phyloP scores from a whole-genome alignment of 2,888 invertebrate genomes.

The Drosophila mulleri region DNA sequence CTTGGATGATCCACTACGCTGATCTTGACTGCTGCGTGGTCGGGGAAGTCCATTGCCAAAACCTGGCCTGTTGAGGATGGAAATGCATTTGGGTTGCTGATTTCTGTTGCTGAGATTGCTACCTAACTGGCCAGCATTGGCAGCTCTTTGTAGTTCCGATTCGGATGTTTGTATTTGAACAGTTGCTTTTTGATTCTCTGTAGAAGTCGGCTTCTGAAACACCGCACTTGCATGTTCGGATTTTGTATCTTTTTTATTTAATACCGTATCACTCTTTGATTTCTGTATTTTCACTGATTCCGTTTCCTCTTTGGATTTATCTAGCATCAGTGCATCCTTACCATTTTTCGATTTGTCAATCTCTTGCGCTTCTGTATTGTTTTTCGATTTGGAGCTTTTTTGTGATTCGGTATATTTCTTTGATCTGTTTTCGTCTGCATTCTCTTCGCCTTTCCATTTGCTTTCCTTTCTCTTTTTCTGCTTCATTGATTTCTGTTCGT shows the following conservation, averaged over 20 bases:
- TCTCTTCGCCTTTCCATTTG: neutral
- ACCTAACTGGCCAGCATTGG: neutral
- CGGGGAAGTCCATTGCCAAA: neutral
- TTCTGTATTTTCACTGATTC: neutral
- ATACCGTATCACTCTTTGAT: neutral
- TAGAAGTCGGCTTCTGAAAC: neutral
- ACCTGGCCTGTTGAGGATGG: neutral
- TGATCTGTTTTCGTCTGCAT: neutral
- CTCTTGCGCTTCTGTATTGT: neutral
- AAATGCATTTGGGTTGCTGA: neutral
- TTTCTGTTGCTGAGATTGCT: neutral
- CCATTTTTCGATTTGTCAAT: neutral
- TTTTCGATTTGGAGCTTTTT: neutral
- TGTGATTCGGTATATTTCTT: too few species aligned
- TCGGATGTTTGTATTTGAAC: conserved; percentile 6
- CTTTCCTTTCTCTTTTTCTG: too few species aligned
- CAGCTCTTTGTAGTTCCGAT: neutral
- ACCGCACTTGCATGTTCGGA: neutral
- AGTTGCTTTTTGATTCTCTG: neutral
- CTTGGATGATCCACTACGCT: too few species aligned
- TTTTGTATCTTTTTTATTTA: neutral
- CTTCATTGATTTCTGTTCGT: neutral
- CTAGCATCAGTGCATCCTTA: neutral
- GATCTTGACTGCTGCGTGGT: neutral
- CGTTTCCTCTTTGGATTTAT: neutral